Percentiles rank a stretch among this genome's conserved stretches.
These are phyloP conservation scores for Crotalus tigris DNA, from an alignment of 2,113 vertebrate genomes.

Conservation along the genomic window DNA sequence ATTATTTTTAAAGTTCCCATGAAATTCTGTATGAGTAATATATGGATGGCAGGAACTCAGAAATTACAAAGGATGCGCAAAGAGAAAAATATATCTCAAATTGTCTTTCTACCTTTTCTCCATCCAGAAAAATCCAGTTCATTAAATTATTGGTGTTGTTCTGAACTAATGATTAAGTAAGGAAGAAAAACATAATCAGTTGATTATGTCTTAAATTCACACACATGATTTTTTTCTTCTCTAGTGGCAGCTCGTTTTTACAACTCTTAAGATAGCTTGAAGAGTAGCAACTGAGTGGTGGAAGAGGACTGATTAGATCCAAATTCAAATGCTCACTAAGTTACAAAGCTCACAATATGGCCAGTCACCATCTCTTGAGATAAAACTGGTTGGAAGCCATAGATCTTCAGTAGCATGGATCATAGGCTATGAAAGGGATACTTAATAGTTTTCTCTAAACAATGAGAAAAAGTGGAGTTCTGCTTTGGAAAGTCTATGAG, in stretches of 20 bases:
- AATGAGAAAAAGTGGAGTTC: background rate
- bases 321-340: background rate
- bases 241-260: background rate
- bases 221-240: background rate
- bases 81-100: background rate
- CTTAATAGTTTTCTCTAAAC: background rate
- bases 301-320: background rate
- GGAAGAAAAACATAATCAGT: background rate
- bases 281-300: background rate
- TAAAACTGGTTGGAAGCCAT: background rate
- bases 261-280: background rate
- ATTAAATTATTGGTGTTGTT: background rate
- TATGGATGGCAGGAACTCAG: background rate
- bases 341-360: background rate
- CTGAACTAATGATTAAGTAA: background rate
- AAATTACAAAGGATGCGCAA: background rate
- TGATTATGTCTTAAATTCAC: background rate
- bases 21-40: too few relatives aligned
- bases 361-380: background rate
- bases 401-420: background rate
- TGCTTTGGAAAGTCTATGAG: background rate
- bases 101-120: background rate
- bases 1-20: background rate
- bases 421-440: background rate
- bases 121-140: background rate